A percentile compares a stretch with the other conserved stretches of the same genome.
These are phyloP conservation scores for Thymallus thymallus DNA, from an alignment of 2,113 vertebrate genomes.

Conservation along the genomic window DNA sequence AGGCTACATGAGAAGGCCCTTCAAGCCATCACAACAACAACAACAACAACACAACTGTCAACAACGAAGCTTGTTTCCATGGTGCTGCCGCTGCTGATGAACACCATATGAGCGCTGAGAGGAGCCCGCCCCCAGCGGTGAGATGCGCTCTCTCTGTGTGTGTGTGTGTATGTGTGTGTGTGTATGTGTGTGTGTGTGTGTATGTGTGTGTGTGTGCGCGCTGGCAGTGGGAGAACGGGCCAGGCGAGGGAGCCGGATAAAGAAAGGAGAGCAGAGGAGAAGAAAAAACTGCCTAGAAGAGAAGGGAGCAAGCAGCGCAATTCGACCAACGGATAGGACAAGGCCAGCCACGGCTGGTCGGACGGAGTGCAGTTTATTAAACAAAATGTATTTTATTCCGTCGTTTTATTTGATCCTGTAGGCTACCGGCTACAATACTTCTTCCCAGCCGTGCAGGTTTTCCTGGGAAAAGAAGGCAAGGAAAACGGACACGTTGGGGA, in stretches of 20 bases:
- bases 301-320: not conserved
- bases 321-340: not conserved
- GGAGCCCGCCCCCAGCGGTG: slow-evolving; percentile 15
- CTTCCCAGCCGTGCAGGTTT: slow-evolving; percentile 13
- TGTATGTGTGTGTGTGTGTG: not conserved
- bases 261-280: not conserved
- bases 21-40: no score
- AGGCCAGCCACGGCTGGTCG: not conserved
- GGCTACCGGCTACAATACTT: not conserved
- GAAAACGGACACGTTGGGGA: slow-evolving; percentile 7
- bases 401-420: slow-evolving; percentile 1
- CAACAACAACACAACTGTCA: no score
- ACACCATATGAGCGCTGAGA: not conserved
- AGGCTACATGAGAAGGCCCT: no score
- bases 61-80: no score
- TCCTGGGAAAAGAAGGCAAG: not conserved
- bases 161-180: no score
- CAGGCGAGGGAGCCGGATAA: not conserved
- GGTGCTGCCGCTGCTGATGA: no score
- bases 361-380: not conserved
- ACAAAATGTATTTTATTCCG: not conserved
- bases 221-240: slow-evolving; percentile 5
- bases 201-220: slow-evolving; percentile 7
- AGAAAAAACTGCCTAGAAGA: not conserved
- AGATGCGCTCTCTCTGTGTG: no score